Evolutionary conservation across 1,140 invertebrate genomes (phyloP).

Genomic region (Hirudo medicinalis): DNA sequence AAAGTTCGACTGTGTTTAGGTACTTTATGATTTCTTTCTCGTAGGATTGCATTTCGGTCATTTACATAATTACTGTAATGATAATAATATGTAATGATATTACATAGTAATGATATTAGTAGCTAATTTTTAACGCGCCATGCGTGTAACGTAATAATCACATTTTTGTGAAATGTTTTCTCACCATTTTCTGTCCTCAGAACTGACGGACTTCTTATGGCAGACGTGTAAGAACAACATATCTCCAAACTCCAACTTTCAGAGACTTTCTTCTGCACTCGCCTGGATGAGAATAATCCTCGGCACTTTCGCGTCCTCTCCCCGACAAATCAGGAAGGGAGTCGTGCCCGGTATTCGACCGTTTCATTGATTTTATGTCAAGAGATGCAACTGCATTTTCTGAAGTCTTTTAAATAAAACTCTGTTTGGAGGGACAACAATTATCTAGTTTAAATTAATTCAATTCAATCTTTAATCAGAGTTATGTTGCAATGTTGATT

Average conservation of each 20-base stretch:
- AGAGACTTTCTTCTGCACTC: slow-evolving; percentile 37
- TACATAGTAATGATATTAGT: too few species aligned
- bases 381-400: slow-evolving; percentile 24
- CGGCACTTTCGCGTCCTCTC: slow-evolving; percentile 6
- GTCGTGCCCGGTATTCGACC: background rate
- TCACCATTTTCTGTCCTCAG: background rate
- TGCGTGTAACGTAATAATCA: too few species aligned
- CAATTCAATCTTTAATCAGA: background rate
- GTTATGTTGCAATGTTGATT: background rate
- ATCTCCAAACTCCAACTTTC: slow-evolving; percentile 46
- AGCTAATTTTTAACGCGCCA: too few species aligned
- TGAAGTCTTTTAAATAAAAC: slow-evolving; percentile 39
- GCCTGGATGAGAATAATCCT: slow-evolving; percentile 29
- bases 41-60: too few species aligned
- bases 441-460: background rate
- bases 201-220: slow-evolving; percentile 45
- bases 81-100: too few species aligned
- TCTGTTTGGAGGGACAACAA: slow-evolving; percentile 28
- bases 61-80: too few species aligned
- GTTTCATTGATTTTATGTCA: slow-evolving; percentile 24
- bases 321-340: slow-evolving; percentile 16
- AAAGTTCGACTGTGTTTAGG: too few species aligned
- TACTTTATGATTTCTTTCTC: too few species aligned
- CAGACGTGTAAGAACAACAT: slow-evolving; percentile 42
- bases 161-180: background rate